Evolutionary conservation across 2,113 vertebrate species (phyloP).

Genomic region (Glaucidium brasilianum): DNA sequence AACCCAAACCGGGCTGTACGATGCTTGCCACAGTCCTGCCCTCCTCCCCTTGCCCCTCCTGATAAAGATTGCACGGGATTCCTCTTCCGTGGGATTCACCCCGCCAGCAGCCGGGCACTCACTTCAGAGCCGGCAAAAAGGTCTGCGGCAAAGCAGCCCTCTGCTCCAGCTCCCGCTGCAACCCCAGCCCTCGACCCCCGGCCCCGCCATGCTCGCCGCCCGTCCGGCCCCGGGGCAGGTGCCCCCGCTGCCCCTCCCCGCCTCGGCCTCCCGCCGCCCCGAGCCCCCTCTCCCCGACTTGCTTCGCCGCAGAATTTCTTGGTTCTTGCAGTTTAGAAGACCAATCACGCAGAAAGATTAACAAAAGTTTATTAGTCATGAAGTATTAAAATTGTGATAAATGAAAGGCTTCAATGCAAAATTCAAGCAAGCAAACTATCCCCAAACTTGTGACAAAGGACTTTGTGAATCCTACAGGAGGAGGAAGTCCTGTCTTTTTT

Average conservation of each 20-base stretch:
- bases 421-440: constrained; percentile 57
- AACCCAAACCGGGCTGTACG: background rate
- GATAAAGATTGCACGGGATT: background rate
- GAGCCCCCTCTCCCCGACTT: no score
- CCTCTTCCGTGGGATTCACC: background rate
- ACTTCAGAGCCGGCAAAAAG: background rate
- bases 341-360: constrained; percentile 50
- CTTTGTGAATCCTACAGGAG: background rate
- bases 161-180: background rate
- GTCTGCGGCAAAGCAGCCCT: no score
- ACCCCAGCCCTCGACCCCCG: background rate
- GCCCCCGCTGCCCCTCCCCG: background rate
- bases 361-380: constrained; percentile 65
- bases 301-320: background rate
- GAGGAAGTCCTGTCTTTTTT: background rate
- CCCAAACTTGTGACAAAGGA: constrained; percentile 54
- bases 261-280: fast-evolving
- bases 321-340: background rate
- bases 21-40: background rate
- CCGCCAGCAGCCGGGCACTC: fast-evolving
- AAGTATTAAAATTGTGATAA: constrained; percentile 63
- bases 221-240: no score
- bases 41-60: background rate
- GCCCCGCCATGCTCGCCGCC: background rate
- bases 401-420: constrained; percentile 57